phyloP scores from a whole-genome alignment of 2,113 vertebrate genomes.

The Ivindomyrus marchei region DNA sequence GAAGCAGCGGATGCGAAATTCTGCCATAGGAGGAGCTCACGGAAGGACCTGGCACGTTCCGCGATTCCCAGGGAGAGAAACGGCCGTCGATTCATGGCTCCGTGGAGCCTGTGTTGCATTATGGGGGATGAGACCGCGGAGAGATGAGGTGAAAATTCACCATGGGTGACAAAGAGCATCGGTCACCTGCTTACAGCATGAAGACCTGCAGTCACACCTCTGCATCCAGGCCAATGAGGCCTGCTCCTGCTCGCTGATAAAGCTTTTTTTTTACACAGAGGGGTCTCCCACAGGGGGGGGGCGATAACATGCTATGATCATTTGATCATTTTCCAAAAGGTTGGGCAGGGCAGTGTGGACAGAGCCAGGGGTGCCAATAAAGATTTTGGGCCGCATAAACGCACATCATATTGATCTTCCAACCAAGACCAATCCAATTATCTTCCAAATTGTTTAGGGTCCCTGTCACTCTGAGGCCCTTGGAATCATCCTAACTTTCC shows the following conservation, averaged over 20 bases:
- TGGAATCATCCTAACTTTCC: not conserved
- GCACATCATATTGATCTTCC: not conserved
- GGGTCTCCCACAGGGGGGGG: not conserved
- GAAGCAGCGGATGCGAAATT: not conserved
- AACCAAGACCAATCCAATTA: not conserved
- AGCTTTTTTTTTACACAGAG: no score
- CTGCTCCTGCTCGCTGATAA: not conserved
- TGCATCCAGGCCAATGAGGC: no score
- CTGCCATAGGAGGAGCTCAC: not conserved
- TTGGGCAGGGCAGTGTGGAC: not conserved
- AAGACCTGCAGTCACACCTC: not conserved
- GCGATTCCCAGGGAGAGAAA: not conserved
- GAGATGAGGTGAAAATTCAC: not conserved
- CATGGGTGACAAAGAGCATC: not conserved
- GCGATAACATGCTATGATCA: not conserved
- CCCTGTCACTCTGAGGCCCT: not conserved
- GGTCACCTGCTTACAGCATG: not conserved
- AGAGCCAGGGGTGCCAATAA: not conserved
- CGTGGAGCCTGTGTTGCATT: not conserved
- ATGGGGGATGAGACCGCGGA: not conserved
- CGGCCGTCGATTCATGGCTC: not conserved
- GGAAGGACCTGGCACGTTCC: not conserved
- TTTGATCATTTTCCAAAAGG: not conserved
- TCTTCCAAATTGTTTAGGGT: not conserved
- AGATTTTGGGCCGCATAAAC: not conserved